Evolutionary conservation across 2,888 invertebrate genomes (phyloP).

Genomic region (Griposia aprilina): DNA sequence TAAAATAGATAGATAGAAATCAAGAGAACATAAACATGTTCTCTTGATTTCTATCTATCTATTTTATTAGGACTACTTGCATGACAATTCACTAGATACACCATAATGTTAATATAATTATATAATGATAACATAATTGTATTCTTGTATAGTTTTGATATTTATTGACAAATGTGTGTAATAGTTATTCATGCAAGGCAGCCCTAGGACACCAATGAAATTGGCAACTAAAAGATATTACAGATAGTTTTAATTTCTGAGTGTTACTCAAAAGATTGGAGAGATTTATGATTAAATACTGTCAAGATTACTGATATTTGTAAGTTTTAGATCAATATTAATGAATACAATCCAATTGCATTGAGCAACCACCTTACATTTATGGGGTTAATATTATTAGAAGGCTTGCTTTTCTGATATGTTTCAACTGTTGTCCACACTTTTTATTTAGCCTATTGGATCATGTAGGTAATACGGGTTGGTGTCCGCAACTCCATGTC

Average conservation of each 20-base stretch:
- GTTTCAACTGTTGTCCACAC: slow-evolving; percentile 63
- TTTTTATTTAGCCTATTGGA: slow-evolving; percentile 31
- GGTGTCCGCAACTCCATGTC: background rate
- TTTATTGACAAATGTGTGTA: slow-evolving; percentile 2
- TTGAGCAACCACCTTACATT: slow-evolving; percentile 55
- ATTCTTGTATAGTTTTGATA: background rate
- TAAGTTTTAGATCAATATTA: slow-evolving; percentile 11
- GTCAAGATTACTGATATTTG: slow-evolving; percentile 11
- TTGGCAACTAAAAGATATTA: background rate
- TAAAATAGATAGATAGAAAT: background rate
- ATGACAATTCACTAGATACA: background rate
- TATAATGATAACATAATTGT: background rate
- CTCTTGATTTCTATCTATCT: too few species aligned
- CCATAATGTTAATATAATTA: background rate
- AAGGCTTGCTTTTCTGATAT: slow-evolving; percentile 66
- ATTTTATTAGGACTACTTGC: background rate
- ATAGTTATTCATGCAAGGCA: background rate
- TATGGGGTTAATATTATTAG: slow-evolving; percentile 38
- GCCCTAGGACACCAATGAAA: background rate
- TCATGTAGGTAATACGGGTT: background rate
- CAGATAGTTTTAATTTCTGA: background rate
- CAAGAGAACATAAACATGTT: too few species aligned
- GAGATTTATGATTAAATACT: slow-evolving; percentile 15
- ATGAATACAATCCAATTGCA: slow-evolving; percentile 40
- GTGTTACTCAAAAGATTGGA: slow-evolving; percentile 8